These are phyloP conservation scores for Strigamia transsilvanica DNA, from an alignment of 2,888 invertebrate genomes.

Conservation along the genomic window DNA sequence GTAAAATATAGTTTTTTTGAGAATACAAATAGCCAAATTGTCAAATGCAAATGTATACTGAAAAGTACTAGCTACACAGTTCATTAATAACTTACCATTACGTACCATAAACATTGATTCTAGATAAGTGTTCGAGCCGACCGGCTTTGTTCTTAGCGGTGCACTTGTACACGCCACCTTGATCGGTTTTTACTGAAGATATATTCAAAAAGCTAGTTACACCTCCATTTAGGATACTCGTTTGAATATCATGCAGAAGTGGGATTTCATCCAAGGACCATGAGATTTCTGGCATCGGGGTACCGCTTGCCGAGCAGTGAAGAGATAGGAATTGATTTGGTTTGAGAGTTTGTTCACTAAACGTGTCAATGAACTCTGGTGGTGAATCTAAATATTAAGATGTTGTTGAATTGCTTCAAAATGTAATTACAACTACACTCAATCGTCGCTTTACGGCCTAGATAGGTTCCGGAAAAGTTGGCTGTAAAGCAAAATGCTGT, in stretches of 20 bases:
- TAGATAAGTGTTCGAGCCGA: constrained; percentile 6
- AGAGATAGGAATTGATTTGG: constrained; percentile 27
- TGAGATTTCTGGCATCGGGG: constrained; percentile 29
- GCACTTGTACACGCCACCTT: constrained; percentile 51
- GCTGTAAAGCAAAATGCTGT: no score
- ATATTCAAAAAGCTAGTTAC: constrained; percentile 35
- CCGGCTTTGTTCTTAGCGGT: constrained; percentile 40
- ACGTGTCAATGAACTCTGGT: background rate
- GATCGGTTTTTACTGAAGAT: constrained; percentile 1
- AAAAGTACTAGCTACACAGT: background rate
- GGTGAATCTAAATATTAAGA: constrained; percentile 30
- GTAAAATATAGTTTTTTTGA: no score
- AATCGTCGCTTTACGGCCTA: no score
- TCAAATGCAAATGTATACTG: background rate
- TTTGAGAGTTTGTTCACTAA: constrained; percentile 16
- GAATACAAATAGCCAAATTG: no score
- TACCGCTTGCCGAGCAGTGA: constrained; percentile 27
- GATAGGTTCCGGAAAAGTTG: no score
- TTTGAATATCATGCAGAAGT: background rate
- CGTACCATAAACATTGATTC: constrained; percentile 52
- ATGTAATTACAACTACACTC: no score
- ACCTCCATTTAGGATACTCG: background rate
- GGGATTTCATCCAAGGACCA: constrained; percentile 40
- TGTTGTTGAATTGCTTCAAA: background rate
- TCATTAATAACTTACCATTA: constrained; percentile 8